phyloP scores from a whole-genome alignment of 2,797 vertebrate genomes.

The Manis javanica region DNA sequence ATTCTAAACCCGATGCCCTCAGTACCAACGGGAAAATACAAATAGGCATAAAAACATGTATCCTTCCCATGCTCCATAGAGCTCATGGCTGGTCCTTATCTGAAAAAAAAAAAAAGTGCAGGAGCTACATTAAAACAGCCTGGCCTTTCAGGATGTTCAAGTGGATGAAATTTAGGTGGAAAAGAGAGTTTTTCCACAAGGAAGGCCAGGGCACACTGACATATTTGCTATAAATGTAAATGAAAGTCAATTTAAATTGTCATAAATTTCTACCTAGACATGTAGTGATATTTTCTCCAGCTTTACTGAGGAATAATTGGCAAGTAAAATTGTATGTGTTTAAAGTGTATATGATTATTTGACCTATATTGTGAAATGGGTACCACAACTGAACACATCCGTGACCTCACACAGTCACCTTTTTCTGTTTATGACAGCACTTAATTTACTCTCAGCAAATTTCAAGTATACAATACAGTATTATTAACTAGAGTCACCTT shows the following conservation, averaged over 20 bases:
- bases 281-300: neutral
- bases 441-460: neutral
- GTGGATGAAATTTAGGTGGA: neutral
- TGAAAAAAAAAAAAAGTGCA: neutral
- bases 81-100: neutral
- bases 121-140: neutral
- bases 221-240: conserved; percentile 7
- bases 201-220: neutral
- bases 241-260: conserved; percentile 2
- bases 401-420: neutral
- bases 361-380: neutral
- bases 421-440: neutral
- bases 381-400: neutral
- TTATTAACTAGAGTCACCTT: neutral
- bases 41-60: neutral
- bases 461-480: neutral
- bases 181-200: neutral
- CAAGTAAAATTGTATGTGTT: neutral
- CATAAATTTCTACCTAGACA: neutral
- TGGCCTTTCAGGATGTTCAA: neutral
- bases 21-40: neutral
- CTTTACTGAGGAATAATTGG: neutral
- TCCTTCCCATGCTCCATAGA: neutral
- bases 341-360: neutral
- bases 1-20: neutral